Conservation (phyloP, 1,140 invertebrate species). For the Aphidius ervi region DNA sequence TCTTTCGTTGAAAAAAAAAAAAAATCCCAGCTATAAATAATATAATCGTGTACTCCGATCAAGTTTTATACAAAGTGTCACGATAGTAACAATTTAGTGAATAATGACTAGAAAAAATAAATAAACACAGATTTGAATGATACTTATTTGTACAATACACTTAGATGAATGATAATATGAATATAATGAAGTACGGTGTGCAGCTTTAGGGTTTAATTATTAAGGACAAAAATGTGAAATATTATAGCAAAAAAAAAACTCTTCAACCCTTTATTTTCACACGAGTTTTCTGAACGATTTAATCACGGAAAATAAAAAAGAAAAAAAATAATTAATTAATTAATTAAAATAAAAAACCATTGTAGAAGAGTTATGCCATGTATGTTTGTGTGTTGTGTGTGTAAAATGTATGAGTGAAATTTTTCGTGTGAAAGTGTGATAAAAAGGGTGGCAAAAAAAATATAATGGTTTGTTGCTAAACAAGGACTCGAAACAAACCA, state of each 20-base stretch:
- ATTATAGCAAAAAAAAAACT: slow-evolving; percentile 25
- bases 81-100: slow-evolving; percentile 49
- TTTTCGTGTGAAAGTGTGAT: slow-evolving; percentile 10
- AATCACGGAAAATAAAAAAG: slow-evolving; percentile 22
- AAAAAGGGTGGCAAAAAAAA: slow-evolving; percentile 16
- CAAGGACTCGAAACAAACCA: slow-evolving; percentile 42
- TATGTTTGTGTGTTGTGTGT: too few species aligned
- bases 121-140: slow-evolving; percentile 45
- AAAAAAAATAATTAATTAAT: slow-evolving; percentile 18
- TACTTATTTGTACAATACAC: slow-evolving; percentile 55
- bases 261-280: slow-evolving; percentile 46
- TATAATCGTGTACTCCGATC: slow-evolving; percentile 54
- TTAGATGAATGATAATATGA: slow-evolving; percentile 48
- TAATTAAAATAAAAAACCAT: not conserved
- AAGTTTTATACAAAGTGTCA: slow-evolving; percentile 55
- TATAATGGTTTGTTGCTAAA: slow-evolving; percentile 41
- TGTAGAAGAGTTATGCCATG: too few species aligned
- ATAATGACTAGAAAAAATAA: slow-evolving; percentile 35
- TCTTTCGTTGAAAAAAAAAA: slow-evolving; percentile 46
- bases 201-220: slow-evolving; percentile 22
- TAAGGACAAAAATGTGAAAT: slow-evolving; percentile 17
- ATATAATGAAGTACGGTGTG: slow-evolving; percentile 18
- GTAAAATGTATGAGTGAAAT: slow-evolving; percentile 21
- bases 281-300: slow-evolving; percentile 23
- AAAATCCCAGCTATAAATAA: slow-evolving; percentile 30